phyloP scores from a whole-genome alignment of 2,113 vertebrate genomes.

The Sorex araneus region DNA sequence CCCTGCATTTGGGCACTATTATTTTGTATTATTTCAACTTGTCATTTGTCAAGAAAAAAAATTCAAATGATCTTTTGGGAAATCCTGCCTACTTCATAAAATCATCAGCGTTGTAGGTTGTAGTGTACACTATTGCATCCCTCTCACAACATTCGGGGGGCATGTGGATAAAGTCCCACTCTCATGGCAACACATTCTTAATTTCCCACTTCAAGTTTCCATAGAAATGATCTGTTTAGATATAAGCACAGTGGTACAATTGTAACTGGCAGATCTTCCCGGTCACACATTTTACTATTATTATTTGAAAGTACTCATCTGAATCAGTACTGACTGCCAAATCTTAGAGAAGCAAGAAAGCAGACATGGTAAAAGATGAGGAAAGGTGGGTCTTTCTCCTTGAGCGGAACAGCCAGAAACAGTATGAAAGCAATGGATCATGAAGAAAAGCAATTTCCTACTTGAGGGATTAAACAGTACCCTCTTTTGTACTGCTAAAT shows the following conservation, averaged over 20 bases:
- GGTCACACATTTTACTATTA: slow-evolving; percentile 58
- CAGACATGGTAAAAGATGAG: slow-evolving; percentile 74
- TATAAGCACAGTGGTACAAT: slow-evolving; percentile 64
- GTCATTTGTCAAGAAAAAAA: slow-evolving; percentile 56
- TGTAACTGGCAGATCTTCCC: slow-evolving; percentile 80
- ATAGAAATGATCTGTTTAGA: slow-evolving; percentile 75
- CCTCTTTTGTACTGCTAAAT: slow-evolving; percentile 89
- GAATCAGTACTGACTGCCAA: slow-evolving; percentile 81
- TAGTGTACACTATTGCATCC: slow-evolving; percentile 26
- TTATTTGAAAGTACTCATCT: slow-evolving; percentile 81
- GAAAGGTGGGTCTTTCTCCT: slow-evolving; percentile 80
- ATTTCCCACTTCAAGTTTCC: slow-evolving; percentile 81
- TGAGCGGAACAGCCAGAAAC: slow-evolving; percentile 84
- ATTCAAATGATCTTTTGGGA: slow-evolving; percentile 13
- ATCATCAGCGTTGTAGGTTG: neutral
- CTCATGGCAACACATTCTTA: slow-evolving; percentile 59
- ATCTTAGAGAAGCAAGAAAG: slow-evolving; percentile 62
- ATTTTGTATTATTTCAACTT: slow-evolving; percentile 56
- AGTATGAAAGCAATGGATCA: slow-evolving; percentile 89
- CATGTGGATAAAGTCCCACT: slow-evolving; percentile 55
- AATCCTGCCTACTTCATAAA: slow-evolving; percentile 61
- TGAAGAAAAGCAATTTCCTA: slow-evolving; percentile 91
- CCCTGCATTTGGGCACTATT: slow-evolving; percentile 24
- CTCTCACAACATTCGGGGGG: neutral
- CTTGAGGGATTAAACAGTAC: slow-evolving; percentile 89